Percentiles rank a stretch among this genome's conserved stretches.
Evolutionary conservation across 2,113 vertebrate species (phyloP).

Genomic region (Thryonomys swinderianus): DNA sequence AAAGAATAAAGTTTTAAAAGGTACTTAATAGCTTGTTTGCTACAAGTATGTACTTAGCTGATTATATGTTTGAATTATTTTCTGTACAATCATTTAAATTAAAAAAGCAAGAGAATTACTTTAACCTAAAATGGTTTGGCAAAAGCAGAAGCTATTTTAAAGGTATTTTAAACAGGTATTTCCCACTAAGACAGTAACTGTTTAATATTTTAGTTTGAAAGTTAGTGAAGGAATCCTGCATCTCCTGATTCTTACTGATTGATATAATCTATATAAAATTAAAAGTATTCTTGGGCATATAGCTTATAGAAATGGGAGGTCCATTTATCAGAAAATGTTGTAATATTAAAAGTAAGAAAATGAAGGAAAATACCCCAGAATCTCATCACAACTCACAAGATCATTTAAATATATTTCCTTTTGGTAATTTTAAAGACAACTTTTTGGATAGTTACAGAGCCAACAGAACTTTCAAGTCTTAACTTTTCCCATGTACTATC

Average conservation of each 20-base stretch:
- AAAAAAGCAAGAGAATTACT: slow-evolving; percentile 19
- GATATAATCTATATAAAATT: slow-evolving; percentile 53
- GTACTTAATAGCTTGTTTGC: slow-evolving; percentile 34
- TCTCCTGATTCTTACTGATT: slow-evolving; percentile 28
- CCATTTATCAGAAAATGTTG: slow-evolving; percentile 21
- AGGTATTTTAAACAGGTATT: slow-evolving; percentile 13
- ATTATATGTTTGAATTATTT: neutral
- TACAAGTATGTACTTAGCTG: neutral
- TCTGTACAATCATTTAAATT: neutral
- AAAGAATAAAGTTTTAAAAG: neutral
- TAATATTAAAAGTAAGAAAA: slow-evolving; percentile 36
- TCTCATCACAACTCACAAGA: neutral
- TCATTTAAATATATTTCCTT: neutral
- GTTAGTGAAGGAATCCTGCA: neutral
- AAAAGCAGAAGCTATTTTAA: neutral
- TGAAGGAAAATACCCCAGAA: neutral
- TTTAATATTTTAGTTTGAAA: slow-evolving; percentile 61
- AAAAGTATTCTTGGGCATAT: slow-evolving; percentile 11
- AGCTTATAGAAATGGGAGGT: neutral
- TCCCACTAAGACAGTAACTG: slow-evolving; percentile 36
- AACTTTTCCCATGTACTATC: neutral
- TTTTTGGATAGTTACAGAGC: neutral
- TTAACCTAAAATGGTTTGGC: neutral
- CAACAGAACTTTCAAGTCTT: neutral
- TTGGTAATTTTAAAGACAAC: neutral